Percentiles rank a stretch among this genome's conserved stretches.
Conservation (phyloP, 2,113 vertebrate genomes). For the Eleginops maclovinus region DNA sequence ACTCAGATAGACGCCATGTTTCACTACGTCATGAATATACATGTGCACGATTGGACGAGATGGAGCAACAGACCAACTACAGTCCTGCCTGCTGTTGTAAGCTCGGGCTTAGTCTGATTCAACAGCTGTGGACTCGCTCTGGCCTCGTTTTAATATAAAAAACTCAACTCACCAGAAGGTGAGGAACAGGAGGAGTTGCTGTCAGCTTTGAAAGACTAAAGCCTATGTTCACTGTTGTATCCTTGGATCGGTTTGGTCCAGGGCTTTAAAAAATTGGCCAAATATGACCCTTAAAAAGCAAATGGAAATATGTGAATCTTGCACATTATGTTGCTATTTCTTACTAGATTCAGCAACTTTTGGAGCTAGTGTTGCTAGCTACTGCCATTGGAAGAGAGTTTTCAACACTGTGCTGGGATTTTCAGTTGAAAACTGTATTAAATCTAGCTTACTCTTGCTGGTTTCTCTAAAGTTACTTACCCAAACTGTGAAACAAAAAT, state of each 20-base stretch:
- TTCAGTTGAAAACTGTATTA: too few species aligned
- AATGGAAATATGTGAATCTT: too few species aligned
- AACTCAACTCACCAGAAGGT: background rate
- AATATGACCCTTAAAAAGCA: too few species aligned
- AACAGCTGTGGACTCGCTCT: conserved; percentile 26
- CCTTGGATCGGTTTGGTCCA: background rate
- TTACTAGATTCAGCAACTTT: too few species aligned
- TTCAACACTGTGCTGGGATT: too few species aligned
- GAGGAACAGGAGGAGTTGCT: background rate
- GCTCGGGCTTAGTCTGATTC: conserved; percentile 10
- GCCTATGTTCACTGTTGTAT: background rate
- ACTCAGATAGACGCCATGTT: conserved; percentile 15
- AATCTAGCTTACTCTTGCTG: too few species aligned
- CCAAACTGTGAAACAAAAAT: too few species aligned
- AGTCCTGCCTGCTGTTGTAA: conserved; percentile 28
- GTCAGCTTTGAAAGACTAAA: background rate
- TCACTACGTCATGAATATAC: conserved; percentile 13
- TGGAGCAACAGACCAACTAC: background rate
- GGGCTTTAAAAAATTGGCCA: background rate
- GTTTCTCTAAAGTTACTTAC: too few species aligned
- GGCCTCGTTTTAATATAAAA: conserved; percentile 29
- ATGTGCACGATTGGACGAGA: conserved; percentile 15
- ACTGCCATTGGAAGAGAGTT: too few species aligned
- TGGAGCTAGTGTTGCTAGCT: too few species aligned
- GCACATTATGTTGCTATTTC: too few species aligned